phyloP scores from a whole-genome alignment of 2,113 vertebrate species.

The Platysternon megacephalum region DNA sequence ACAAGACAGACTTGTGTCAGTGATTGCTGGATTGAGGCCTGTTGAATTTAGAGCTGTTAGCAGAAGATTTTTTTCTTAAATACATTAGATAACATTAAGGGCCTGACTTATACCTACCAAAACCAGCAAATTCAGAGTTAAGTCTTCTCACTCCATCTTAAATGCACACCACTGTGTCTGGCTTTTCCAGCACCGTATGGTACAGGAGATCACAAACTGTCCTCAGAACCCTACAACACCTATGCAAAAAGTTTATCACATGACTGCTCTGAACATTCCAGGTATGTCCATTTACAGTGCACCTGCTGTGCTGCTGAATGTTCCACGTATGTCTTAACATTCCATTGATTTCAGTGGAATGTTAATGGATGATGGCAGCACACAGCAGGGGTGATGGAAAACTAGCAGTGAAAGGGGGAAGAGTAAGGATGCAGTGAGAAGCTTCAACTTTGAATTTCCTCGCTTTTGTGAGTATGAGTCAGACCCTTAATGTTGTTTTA shows the following conservation, averaged over 20 bases:
- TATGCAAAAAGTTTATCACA: neutral
- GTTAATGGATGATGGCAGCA: neutral
- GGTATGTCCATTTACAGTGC: neutral
- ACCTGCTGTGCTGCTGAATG: neutral
- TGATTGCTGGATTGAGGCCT: neutral
- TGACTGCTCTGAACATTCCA: neutral
- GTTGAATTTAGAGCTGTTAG: neutral
- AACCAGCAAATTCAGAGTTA: conserved; percentile 32
- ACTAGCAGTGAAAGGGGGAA: conserved; percentile 11
- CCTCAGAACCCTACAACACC: neutral
- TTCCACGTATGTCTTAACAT: neutral
- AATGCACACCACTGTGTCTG: accelerated
- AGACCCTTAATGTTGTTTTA: conserved; percentile 73
- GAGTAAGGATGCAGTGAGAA: conserved; percentile 27
- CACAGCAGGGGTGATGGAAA: conserved; percentile 25
- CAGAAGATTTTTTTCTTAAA: neutral
- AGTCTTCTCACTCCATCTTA: conserved; percentile 40
- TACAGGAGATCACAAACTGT: accelerated
- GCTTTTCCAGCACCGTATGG: neutral
- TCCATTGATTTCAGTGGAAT: neutral
- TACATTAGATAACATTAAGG: conserved; percentile 44
- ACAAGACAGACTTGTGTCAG: neutral
- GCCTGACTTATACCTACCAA: neutral
- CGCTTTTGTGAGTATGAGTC: conserved; percentile 35
- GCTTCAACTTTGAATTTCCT: conserved; percentile 38